These are phyloP conservation scores for Megaceryle alcyon DNA, from an alignment of 2,797 vertebrate species.

Conservation along the genomic window DNA sequence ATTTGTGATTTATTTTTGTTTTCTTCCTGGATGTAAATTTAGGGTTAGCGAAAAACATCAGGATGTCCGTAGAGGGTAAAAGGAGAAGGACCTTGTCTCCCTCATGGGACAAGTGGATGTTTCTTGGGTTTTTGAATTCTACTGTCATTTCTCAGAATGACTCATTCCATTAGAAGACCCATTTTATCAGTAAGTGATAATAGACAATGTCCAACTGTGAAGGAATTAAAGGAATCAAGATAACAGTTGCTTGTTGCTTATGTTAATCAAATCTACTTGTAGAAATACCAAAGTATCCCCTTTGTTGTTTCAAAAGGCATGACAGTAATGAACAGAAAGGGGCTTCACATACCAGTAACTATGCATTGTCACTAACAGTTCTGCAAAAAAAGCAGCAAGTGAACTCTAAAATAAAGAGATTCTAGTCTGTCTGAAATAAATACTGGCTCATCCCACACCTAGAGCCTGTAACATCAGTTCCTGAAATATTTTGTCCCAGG, in stretches of 20 bases:
- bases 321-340: background rate
- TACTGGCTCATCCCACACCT: background rate
- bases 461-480: accelerated
- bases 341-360: background rate
- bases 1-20: background rate
- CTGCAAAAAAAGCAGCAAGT: background rate
- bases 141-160: background rate
- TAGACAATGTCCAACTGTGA: background rate
- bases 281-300: background rate
- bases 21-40: background rate
- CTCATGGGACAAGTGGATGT: background rate
- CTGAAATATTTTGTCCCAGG: accelerated
- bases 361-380: background rate
- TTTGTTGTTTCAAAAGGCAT: background rate
- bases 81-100: background rate
- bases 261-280: background rate
- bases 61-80: background rate
- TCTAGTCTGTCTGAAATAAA: accelerated
- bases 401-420: background rate
- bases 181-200: background rate
- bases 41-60: background rate
- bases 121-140: background rate
- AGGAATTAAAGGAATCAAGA: background rate
- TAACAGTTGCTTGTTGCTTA: background rate
- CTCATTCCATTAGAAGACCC: background rate